phyloP scores from a whole-genome alignment of 2,888 invertebrate species.

The Pyrrhia umbra region DNA sequence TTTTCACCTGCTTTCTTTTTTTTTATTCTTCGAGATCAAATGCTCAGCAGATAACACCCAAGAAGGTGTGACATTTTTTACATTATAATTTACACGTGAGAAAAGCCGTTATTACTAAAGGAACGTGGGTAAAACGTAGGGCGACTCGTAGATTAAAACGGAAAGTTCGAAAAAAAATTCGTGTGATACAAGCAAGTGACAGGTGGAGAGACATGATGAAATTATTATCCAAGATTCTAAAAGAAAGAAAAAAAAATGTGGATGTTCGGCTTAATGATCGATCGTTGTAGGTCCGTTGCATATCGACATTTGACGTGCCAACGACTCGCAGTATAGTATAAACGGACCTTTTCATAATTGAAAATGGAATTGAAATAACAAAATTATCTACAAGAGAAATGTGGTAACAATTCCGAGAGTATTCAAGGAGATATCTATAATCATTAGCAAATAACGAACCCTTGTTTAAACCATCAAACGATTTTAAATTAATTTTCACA shows the following conservation, averaged over 20 bases:
- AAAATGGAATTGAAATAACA: neutral
- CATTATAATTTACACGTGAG: too few relatives aligned
- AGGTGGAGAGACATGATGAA: constrained; percentile 19
- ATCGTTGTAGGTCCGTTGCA: too few relatives aligned
- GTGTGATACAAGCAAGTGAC: neutral
- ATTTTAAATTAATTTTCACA: constrained; percentile 29
- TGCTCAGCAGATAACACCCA: too few relatives aligned
- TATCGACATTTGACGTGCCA: too few relatives aligned
- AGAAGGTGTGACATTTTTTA: too few relatives aligned
- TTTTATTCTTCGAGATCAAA: too few relatives aligned
- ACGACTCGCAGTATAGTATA: too few relatives aligned
- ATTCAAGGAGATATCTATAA: neutral
- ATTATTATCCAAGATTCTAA: constrained; percentile 18
- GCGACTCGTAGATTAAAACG: neutral
- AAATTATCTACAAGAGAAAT: neutral
- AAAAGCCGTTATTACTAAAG: too few relatives aligned
- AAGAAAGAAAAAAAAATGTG: neutral
- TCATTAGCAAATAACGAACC: constrained; percentile 21
- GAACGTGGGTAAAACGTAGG: too few relatives aligned
- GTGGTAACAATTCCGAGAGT: constrained; percentile 1
- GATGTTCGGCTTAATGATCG: too few relatives aligned
- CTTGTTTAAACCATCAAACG: constrained; percentile 23
- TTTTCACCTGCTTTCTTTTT: too few relatives aligned
- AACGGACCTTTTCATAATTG: constrained; percentile 14
- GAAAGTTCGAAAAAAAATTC: neutral